These are phyloP conservation scores for Platycheirus rosarum DNA, from an alignment of 2,888 invertebrate species.

Conservation along the genomic window DNA sequence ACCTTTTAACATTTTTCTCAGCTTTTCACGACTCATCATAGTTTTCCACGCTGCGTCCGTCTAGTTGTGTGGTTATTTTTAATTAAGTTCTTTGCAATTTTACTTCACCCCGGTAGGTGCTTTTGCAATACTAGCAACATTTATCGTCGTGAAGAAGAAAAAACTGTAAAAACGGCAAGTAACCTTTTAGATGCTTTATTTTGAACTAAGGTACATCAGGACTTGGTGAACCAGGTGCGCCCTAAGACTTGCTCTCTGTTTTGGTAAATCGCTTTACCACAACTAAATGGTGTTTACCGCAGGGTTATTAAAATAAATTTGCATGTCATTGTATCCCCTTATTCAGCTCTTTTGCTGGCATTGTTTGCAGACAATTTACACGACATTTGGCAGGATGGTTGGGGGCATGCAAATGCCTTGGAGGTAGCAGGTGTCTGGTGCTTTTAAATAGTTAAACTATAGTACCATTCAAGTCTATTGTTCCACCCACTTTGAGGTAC, in stretches of 20 bases:
- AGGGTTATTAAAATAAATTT: conserved; percentile 63
- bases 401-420: background rate
- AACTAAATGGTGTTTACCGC: conserved; percentile 62
- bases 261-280: conserved; percentile 28
- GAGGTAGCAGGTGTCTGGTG: conserved; percentile 43
- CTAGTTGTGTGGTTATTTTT: conserved; percentile 11
- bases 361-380: conserved; percentile 37
- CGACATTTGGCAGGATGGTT: background rate
- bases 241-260: background rate
- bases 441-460: conserved; percentile 30
- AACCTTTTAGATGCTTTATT: conserved; percentile 2
- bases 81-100: conserved; percentile 39
- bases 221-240: background rate
- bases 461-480: conserved; percentile 28
- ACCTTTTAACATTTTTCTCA: conserved; percentile 71
- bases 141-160: background rate
- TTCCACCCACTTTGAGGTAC: conserved; percentile 35
- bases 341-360: conserved; percentile 5
- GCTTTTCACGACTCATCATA: conserved; percentile 75
- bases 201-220: background rate
- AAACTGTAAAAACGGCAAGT: background rate
- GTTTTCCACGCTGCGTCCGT: background rate
- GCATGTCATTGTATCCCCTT: conserved; percentile 50
- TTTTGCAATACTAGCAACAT: background rate
- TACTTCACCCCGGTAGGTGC: background rate